A percentile compares a stretch with the other conserved stretches of the same genome.
Evolutionary conservation across 1,140 invertebrate genomes (phyloP).

Genomic region (Oreohelix idahoensis): DNA sequence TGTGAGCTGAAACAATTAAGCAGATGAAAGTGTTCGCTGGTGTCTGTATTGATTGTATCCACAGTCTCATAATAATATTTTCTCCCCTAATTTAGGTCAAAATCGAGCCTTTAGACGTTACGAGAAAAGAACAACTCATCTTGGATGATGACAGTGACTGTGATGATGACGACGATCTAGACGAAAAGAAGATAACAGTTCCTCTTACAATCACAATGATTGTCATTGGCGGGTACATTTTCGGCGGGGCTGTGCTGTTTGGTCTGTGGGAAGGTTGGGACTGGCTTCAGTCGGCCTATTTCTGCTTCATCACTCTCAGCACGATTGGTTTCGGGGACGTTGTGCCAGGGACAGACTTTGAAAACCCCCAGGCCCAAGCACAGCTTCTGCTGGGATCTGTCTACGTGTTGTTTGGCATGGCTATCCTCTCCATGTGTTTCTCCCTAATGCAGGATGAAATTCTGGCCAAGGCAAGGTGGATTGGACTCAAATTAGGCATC

Average conservation of each 20-base stretch:
- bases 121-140: slow-evolving; percentile 56
- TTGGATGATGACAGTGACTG: slow-evolving; percentile 63
- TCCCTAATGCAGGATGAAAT: slow-evolving; percentile 91
- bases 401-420: slow-evolving; percentile 90
- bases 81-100: slow-evolving; percentile 41
- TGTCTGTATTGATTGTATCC: no score
- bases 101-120: slow-evolving; percentile 61
- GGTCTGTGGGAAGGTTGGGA: slow-evolving; percentile 86
- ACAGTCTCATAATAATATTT: not conserved
- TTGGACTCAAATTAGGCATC: slow-evolving; percentile 76
- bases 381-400: slow-evolving; percentile 81
- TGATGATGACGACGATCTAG: slow-evolving; percentile 68
- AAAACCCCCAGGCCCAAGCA: slow-evolving; percentile 74
- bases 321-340: slow-evolving; percentile 95
- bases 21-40: no score
- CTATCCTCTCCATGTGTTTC: slow-evolving; percentile 98
- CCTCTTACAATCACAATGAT: slow-evolving; percentile 91
- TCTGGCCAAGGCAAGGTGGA: slow-evolving; percentile 80
- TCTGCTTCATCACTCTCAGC: slow-evolving; percentile 89
- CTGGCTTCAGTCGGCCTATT: slow-evolving; percentile 92
- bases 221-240: slow-evolving; percentile 93
- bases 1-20: no score
- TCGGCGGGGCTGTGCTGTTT: slow-evolving; percentile 92
- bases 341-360: slow-evolving; percentile 86
- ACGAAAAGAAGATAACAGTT: slow-evolving; percentile 72